Conservation (phyloP, 2,797 vertebrate species). For the Lycodopsis pacificus region DNA sequence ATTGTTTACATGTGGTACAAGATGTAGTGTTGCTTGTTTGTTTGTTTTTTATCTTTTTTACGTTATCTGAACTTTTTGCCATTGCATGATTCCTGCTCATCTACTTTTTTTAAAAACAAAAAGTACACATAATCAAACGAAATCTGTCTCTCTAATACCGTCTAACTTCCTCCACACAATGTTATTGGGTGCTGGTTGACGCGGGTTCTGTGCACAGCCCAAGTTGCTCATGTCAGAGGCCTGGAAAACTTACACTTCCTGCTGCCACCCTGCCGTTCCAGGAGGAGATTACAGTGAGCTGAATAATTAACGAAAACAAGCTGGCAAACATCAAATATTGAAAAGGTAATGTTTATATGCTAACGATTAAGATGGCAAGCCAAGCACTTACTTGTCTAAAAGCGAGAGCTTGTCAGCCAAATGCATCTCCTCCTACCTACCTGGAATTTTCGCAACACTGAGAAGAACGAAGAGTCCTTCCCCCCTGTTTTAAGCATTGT, state of each 20-base stretch:
- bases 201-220: constrained; percentile 9
- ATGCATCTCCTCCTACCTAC: constrained; percentile 73
- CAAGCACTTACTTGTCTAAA: constrained; percentile 79
- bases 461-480: constrained; percentile 51
- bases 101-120: not conserved
- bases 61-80: not conserved
- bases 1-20: not conserved
- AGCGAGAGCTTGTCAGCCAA: constrained; percentile 71
- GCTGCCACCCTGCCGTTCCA: constrained; percentile 60
- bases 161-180: not conserved
- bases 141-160: not conserved
- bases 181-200: constrained; percentile 17
- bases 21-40: not conserved
- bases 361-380: constrained; percentile 77
- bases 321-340: constrained; percentile 85
- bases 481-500: constrained; percentile 67
- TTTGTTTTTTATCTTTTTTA: not conserved
- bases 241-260: constrained; percentile 69
- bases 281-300: constrained; percentile 79
- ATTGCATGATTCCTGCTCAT: not conserved
- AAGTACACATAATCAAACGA: not conserved
- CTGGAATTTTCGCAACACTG: constrained; percentile 66
- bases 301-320: constrained; percentile 87
- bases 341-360: constrained; percentile 82
- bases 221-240: constrained; percentile 55